Conservation (phyloP, 2,797 vertebrate genomes). For the Lagocephalus sceleratus region DNA sequence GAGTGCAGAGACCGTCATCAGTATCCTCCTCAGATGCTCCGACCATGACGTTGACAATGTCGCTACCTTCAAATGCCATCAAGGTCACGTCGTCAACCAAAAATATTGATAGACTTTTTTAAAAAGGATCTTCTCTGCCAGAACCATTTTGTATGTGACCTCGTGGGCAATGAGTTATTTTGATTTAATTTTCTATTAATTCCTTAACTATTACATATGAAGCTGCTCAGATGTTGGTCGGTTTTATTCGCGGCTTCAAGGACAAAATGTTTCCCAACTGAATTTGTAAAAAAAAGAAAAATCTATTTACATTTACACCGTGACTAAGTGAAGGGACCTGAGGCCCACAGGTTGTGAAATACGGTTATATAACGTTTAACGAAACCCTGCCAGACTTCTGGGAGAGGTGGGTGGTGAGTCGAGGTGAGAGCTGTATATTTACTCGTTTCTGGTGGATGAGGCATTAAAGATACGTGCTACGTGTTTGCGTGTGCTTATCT, state of each 20-base stretch:
- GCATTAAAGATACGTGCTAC: constrained; percentile 40
- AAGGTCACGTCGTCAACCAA: background rate
- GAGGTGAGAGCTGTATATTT: constrained; percentile 50
- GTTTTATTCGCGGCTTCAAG: constrained; percentile 2
- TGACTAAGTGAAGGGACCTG: constrained; percentile 62
- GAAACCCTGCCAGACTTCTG: constrained; percentile 52
- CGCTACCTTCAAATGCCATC: no score
- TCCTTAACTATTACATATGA: constrained; percentile 13
- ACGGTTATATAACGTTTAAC: constrained; percentile 65
- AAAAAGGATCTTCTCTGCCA: background rate
- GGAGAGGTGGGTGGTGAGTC: constrained; percentile 41
- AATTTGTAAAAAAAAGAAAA: constrained; percentile 15
- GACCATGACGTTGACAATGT: no score
- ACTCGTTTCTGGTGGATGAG: constrained; percentile 51
- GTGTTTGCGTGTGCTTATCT: constrained; percentile 26
- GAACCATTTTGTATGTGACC: constrained; percentile 6
- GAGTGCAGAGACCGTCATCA: constrained; percentile 27
- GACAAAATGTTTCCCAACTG: constrained; percentile 1
- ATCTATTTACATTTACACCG: constrained; percentile 39
- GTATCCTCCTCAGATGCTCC: constrained; percentile 17
- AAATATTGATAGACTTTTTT: background rate
- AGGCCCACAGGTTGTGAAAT: constrained; percentile 58
- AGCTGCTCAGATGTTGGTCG: background rate
- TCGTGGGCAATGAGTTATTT: constrained; percentile 15
- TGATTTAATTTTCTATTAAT: constrained; percentile 14